Evolutionary conservation across 2,113 vertebrate species (phyloP), one percentile per base, ranked within the genome.

Genomic region (Cryptotis parvus): DNA sequence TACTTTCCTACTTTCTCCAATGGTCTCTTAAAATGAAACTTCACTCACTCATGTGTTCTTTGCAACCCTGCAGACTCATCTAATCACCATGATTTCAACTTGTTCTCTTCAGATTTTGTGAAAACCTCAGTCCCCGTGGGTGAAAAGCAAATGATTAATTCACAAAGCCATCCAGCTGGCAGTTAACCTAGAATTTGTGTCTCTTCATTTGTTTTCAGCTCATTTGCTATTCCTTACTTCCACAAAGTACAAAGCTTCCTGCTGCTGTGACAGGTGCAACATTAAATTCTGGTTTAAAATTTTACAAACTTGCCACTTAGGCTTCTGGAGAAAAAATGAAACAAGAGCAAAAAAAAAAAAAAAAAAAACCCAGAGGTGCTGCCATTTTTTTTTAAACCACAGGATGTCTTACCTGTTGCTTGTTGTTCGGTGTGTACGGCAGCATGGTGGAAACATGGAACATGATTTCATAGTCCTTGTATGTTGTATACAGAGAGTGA

Each of bases 391-490:
- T 20, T 14, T 84, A 76, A 85, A 79, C 81, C 84, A 45, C n/a
- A 20, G 82, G 37, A 41, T 18, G 39, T 82, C 92, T 95, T 98
- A 99, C 99, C 99, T 99, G 99, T 82, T 99, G 99, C 94, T 99
- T 99, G 98, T 99, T 99, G 98, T 99, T 99, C 69, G 99, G 99
- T 55, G 99, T 99, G 95, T 99, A 99, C 24, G 99, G 99, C 94
- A 99, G 97, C 98, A 99, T 98, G 69, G 99, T 99, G 14, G 99
- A 99, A 87, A 99, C 99, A 0, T 99, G 99, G 97, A 99, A 99
- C 99, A 99, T 99, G 89, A 99, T 98, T 97, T 99, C 99, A 91
- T 99, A 99, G 97, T 99, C 99, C 96, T 99, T 99, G 96, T 99
- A 99, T 0, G 99, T 98, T 58, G 99, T 99, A 90, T 99, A 99